Base-by-base conservation (phyloP, 1,140 invertebrate species). In the Drosophila equinoxialis region DNA sequence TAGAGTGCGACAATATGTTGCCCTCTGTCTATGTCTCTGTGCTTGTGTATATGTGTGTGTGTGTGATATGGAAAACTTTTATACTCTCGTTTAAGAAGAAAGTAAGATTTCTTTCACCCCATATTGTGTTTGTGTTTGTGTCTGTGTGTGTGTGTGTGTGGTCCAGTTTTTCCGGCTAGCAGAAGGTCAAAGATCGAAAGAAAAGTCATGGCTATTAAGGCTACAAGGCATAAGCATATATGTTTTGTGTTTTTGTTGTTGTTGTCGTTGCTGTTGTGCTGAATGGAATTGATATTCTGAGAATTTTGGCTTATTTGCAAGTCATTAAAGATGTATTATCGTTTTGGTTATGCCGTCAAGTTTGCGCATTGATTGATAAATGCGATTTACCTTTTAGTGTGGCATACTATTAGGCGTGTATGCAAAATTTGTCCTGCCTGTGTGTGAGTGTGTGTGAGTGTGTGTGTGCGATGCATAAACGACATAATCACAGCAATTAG, bases 1-100 rank as follows among this genome's bases (percentile, higher is more conserved):
- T 89, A 75, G 84, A 79, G 85, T 90, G 85, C 77, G 71, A 90
- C 81, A 89, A 90, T 90, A 89, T 89, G 85, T 89, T 89, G 84
- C 64, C 74, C 68, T 65, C 65, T 74, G 77, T 61, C 55, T 72
- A 71, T 72, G 37, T 66, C 30, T 35, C 51, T 63, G 35, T 42
- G 4, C 17, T 42, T 60, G 17, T 45, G 20, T 33, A 62, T 42
- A 42, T 63, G 45, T 51, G 10, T 51, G 6, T 51, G 17, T 39
- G 6, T 60, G 58, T 39, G 33, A 60, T 11, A 39, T 33, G 26
- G 58, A 51, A 77, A 86, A 87, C 64, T 87, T 89, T 84, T 83
- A 48, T 65, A 69, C 69, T 73, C 65, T 74, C 59, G 57, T 58
- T 68, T 51, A 74, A 78, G 82, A 74, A 78, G 82, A 82, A 84